Base-by-base conservation (phyloP, 2,797 vertebrate genomes). In the Urosaurus nigricauda region DNA sequence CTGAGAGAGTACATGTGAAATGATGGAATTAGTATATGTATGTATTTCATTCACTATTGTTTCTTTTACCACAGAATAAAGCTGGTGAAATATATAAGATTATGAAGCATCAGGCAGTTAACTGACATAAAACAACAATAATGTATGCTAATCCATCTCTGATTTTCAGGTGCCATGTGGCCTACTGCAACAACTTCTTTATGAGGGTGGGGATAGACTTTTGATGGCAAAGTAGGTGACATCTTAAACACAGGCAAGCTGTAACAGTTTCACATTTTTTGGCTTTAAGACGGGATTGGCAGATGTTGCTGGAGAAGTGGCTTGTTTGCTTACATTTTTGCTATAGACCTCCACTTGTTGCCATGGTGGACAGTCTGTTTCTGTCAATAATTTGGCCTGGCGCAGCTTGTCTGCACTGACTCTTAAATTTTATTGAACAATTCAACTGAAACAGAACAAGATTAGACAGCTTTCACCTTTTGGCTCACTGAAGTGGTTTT, bases 311-410 rank as follows among this genome's bases (percentile, higher is more conserved):
- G 58, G 91, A 95, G 94, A 94, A 94, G 92, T 88, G 94, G 96
- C 94, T 95, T 96, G 95, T 96, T 97, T 95, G 96, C 97, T 97
- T 97, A 96, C 96, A 94, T 96, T 96, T 97, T 95, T 95, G 93
- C 95, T 95, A 85, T 92, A 87, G 96, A 96, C 93, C 94, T 93
- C 95, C 94, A 95, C 96, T 96, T 97, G 97, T 98, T 97, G 96
- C 97, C 96, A 96, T 97, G 97, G 97, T 83, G 94, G 96, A 94
- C 96, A 85, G 95, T 90, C 87, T 95, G 96, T 96, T 97, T 96
- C 97, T 96, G 95, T 97, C 96, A 97, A 96, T 97, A 97, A 97
- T 97, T 97, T 96, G 95, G 96, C 96, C 96, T 94, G 93, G 95
- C 14, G 1, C 53, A 83, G 94, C 93, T 95, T 95, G 95, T 95